These are phyloP conservation scores for Pituophis catenifer DNA, from an alignment of 2,113 vertebrate genomes.

Conservation along the genomic window DNA sequence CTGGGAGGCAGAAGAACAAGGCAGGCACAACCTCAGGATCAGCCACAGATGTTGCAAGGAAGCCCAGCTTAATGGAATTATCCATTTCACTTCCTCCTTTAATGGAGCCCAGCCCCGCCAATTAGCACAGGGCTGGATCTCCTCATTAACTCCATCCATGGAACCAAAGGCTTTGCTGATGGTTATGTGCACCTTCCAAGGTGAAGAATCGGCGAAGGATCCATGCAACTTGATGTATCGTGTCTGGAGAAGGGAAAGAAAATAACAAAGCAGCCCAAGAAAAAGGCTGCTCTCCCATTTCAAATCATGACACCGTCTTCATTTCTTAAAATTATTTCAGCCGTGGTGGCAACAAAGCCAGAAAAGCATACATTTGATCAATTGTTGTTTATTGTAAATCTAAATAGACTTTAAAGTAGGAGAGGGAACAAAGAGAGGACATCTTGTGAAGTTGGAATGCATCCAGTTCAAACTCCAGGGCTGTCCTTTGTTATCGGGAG, in stretches of 20 bases:
- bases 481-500: not conserved
- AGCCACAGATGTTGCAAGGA: constrained; percentile 16
- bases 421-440: not conserved
- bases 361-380: not conserved
- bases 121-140: constrained; percentile 33
- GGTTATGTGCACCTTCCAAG: not conserved
- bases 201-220: not conserved
- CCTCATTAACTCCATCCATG: constrained; percentile 36
- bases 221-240: fast-evolving
- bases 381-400: not conserved
- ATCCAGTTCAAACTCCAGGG: not conserved
- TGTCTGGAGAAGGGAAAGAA: not conserved
- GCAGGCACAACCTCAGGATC: not conserved
- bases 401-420: not conserved
- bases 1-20: not conserved
- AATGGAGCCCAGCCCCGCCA: constrained; percentile 46
- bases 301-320: fast-evolving
- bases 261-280: not conserved
- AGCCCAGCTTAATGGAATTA: constrained; percentile 56
- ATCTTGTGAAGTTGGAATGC: not conserved
- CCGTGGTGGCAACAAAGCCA: fast-evolving
- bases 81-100: constrained; percentile 55
- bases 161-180: constrained; percentile 5
- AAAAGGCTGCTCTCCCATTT: not conserved
- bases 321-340: not conserved